Conservation (phyloP, 1,140 invertebrate species). For the Pentalonia nigronervosa region DNA sequence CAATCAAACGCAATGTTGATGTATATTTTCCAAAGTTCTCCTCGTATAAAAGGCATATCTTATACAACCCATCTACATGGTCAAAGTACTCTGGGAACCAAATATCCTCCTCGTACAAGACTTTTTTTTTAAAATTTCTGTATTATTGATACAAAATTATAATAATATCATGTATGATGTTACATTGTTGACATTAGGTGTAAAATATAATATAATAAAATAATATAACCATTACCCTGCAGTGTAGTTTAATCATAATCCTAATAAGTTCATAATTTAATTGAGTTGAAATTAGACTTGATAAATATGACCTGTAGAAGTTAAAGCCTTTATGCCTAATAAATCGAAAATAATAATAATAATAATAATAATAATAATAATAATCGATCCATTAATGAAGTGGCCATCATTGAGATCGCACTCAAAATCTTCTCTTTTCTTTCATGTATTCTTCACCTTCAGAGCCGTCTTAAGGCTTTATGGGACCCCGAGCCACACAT, state of each 20-base stretch:
- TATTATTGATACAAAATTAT: background rate
- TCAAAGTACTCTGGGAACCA: background rate
- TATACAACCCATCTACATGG: background rate
- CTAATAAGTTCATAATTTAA: background rate
- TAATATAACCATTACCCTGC: background rate
- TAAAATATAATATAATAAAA: background rate
- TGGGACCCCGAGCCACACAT: too few species aligned
- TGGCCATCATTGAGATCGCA: too few species aligned
- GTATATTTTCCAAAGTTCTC: background rate
- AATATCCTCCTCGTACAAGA: background rate
- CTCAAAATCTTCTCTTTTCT: background rate
- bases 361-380: background rate
- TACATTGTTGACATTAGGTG: background rate
- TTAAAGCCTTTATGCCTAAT: background rate
- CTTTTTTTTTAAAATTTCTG: background rate
- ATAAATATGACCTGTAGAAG: background rate
- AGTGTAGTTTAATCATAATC: background rate
- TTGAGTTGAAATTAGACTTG: background rate
- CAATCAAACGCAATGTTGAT: background rate
- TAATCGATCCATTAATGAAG: background rate
- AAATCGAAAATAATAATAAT: background rate
- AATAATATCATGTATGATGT: background rate
- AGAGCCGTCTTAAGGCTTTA: too few species aligned
- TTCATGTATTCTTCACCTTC: background rate
- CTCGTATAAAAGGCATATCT: background rate